Base-by-base conservation (phyloP, 2,797 vertebrate species). In the Chloroceryle inda region DNA sequence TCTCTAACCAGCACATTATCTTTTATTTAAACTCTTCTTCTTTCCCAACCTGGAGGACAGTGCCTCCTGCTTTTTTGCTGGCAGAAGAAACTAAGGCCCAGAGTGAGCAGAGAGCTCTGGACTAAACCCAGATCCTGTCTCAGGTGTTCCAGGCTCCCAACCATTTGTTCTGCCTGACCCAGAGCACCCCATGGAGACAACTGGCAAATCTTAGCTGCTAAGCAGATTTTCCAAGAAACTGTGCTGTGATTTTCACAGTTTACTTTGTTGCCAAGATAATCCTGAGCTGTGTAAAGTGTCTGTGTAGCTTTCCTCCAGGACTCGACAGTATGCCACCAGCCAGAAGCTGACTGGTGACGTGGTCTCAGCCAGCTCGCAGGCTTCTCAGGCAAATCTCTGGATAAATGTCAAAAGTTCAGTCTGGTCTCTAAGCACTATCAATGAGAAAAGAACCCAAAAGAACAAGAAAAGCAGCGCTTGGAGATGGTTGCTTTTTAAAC, bases 321-420 rank as follows among this genome's bases (percentile, higher is more conserved):
- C 3, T 64, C 13, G 19, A 21, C 52, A 10, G 15, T 15, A n/a
- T 88, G 66, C 81, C 87, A 69, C 69, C 73, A 55, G 37, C 9
- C 77, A 37, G 75, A 35, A 80, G 75, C 82, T 38, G 89, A 7
- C 59, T 64, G 76, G 11, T 88, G 63, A 10, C 0, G 10, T 15
- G 68, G 27, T 23, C 68, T 69, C 79, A 45, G 63, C 38, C 87
- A 40, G 92, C 92, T 89, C 71, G 58, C 69, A 31, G 78, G 55
- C 81, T 64, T 17, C 15, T 17, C 15, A 1, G 68, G 22, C 62
- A 17, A 31, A 47, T 42, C 79, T 31, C 40, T 27, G 81, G 76
- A 21, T 75, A 35, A 88, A 83, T 79, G 92, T 81, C 94, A 95
- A 13, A 12, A 56, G 74, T 85, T 76, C 85, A 72, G 63, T n/a